Conservation (phyloP, 2,888 invertebrate species). For the Plusia festucae region DNA sequence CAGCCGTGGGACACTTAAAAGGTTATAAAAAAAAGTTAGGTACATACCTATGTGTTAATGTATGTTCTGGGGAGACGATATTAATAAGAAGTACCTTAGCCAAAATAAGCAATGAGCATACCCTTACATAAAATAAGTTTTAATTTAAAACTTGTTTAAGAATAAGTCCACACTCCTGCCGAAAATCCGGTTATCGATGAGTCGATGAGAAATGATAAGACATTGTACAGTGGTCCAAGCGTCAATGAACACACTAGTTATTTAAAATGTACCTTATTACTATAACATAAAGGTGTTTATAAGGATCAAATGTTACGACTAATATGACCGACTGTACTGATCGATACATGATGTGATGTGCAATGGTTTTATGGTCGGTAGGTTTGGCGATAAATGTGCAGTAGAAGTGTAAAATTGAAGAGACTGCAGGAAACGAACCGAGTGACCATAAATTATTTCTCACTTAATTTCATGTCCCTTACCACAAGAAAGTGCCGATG, state of each 20-base stretch:
- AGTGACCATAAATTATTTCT: background rate
- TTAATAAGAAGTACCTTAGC: too few relatives aligned
- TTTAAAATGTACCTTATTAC: background rate
- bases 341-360: background rate
- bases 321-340: background rate
- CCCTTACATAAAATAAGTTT: background rate
- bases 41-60: too few relatives aligned
- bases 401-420: background rate
- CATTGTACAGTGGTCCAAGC: background rate
- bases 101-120: background rate
- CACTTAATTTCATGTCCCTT: conserved; percentile 11
- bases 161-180: background rate
- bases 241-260: background rate
- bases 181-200: conserved; percentile 8
- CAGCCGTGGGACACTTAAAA: too few relatives aligned
- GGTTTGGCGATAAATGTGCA: background rate
- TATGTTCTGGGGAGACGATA: too few relatives aligned
- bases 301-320: background rate
- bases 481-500: conserved; percentile 29
- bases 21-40: too few relatives aligned
- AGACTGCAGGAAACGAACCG: conserved; percentile 1
- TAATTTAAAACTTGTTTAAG: background rate
- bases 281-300: background rate
- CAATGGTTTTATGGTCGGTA: background rate
- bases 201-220: background rate